Evolutionary conservation across 1,140 invertebrate genomes (phyloP).

Genomic region (Zaprionus taronus): DNA sequence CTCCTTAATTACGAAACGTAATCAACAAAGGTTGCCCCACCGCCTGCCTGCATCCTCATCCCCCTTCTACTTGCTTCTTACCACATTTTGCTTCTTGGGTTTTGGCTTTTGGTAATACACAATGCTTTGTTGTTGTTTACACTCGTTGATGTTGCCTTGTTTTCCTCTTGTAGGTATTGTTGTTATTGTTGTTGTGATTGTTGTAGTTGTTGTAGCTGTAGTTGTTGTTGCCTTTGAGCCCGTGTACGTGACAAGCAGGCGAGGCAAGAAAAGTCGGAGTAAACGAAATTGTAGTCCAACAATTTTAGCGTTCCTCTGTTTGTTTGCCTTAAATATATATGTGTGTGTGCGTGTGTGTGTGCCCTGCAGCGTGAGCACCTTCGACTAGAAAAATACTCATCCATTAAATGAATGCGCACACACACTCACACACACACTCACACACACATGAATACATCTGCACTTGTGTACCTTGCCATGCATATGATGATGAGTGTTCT

Average conservation of each 20-base stretch:
- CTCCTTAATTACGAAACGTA: conserved; percentile 76
- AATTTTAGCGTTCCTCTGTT: conserved; percentile 59
- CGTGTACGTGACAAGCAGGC: conserved; percentile 55
- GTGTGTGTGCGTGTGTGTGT: not conserved
- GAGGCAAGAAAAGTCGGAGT: conserved; percentile 64
- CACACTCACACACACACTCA: not conserved
- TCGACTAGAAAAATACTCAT: conserved; percentile 41
- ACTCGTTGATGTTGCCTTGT: conserved; percentile 43
- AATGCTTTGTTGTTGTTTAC: conserved; percentile 57
- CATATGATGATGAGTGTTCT: not conserved
- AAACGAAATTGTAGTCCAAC: conserved; percentile 65
- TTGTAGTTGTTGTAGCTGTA: conserved; percentile 21
- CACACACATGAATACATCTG: not conserved
- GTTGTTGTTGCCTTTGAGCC: conserved; percentile 30
- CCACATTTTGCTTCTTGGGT: conserved; percentile 46
- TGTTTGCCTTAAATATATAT: conserved; percentile 41
- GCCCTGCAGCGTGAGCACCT: not conserved
- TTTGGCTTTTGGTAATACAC: conserved; percentile 39
- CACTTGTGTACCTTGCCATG: not conserved
- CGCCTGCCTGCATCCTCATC: conserved; percentile 15
- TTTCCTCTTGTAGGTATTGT: not conserved
- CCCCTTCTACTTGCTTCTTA: not conserved
- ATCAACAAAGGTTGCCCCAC: conserved; percentile 62
- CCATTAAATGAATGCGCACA: conserved; percentile 40
- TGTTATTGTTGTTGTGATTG: conserved; percentile 38